phyloP scores from a whole-genome alignment of 2,888 invertebrate genomes.

The Diadegma fenestrale region DNA sequence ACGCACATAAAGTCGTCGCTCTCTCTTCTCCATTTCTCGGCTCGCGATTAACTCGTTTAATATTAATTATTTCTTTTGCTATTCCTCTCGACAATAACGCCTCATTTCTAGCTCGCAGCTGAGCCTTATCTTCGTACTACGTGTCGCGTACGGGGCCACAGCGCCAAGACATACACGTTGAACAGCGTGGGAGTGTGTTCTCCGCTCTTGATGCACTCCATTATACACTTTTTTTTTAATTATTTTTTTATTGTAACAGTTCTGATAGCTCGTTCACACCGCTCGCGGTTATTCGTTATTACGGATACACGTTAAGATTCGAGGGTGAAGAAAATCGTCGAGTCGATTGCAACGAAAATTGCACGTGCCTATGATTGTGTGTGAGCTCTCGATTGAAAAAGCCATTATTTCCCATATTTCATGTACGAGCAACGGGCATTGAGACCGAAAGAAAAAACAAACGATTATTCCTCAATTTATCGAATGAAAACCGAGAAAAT shows the following conservation, averaged over 20 bases:
- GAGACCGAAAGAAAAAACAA: background rate
- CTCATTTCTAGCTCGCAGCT: slow-evolving; percentile 6
- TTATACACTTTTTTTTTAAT: slow-evolving; percentile 50
- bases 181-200: slow-evolving; percentile 60
- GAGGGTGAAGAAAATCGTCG: background rate
- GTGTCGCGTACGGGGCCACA: background rate
- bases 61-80: slow-evolving; percentile 64
- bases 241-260: slow-evolving; percentile 55
- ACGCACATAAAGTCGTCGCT: slow-evolving; percentile 35
- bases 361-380: slow-evolving; percentile 13
- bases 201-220: slow-evolving; percentile 11
- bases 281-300: slow-evolving; percentile 33
- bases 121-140: background rate
- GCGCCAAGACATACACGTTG: background rate
- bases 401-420: background rate
- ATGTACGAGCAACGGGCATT: too few species aligned
- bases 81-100: slow-evolving; percentile 58
- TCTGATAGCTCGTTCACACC: slow-evolving; percentile 59
- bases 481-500: background rate
- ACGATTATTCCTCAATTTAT: background rate
- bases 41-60: slow-evolving; percentile 61
- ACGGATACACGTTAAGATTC: slow-evolving; percentile 28
- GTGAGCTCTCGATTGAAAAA: slow-evolving; percentile 16
- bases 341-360: slow-evolving; percentile 43
- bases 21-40: slow-evolving; percentile 17